These are phyloP conservation scores for Schizotus pectinicornis DNA, from an alignment of 2,888 invertebrate species.

Conservation along the genomic window DNA sequence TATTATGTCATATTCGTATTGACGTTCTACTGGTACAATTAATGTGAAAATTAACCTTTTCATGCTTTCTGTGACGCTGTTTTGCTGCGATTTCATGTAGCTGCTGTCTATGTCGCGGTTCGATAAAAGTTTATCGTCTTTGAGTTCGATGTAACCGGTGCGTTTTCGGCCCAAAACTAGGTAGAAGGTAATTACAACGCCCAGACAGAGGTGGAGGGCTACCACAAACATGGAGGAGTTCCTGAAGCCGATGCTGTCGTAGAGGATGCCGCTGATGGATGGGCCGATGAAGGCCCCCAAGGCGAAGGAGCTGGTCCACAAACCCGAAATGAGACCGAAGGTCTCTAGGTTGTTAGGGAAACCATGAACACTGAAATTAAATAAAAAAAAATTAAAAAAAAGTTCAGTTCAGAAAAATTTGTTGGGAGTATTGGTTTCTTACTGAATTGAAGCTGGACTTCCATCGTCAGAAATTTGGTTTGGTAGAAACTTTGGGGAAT, in stretches of 20 bases:
- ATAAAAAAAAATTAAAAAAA: conserved; percentile 37
- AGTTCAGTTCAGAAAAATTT: not conserved
- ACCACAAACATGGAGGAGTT: conserved; percentile 75
- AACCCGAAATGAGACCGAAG: conserved; percentile 86
- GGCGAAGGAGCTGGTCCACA: conserved; percentile 91
- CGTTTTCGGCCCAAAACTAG: conserved; percentile 51
- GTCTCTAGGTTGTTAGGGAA: conserved; percentile 87
- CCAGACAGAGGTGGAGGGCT: conserved; percentile 63
- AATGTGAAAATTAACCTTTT: conserved; percentile 43
- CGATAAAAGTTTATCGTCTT: conserved; percentile 61
- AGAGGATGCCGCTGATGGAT: conserved; percentile 75
- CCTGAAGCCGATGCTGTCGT: conserved; percentile 75
- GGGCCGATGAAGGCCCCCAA: conserved; percentile 87
- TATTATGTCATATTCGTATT: not conserved
- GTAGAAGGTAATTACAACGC: conserved; percentile 59
- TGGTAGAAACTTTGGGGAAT: too few relatives aligned
- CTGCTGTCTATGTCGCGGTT: conserved; percentile 63
- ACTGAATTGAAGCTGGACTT: too few relatives aligned
- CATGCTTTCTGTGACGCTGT: conserved; percentile 51
- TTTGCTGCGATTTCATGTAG: conserved; percentile 40
- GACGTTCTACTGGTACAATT: too few relatives aligned
- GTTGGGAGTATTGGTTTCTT: too few relatives aligned
- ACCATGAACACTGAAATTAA: conserved; percentile 75
- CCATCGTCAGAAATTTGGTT: too few relatives aligned
- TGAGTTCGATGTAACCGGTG: conserved; percentile 53